A percentile compares a stretch with the other conserved stretches of the same genome.
Evolutionary conservation across 2,888 invertebrate genomes (phyloP).

Genomic region (Clostera curtula): DNA sequence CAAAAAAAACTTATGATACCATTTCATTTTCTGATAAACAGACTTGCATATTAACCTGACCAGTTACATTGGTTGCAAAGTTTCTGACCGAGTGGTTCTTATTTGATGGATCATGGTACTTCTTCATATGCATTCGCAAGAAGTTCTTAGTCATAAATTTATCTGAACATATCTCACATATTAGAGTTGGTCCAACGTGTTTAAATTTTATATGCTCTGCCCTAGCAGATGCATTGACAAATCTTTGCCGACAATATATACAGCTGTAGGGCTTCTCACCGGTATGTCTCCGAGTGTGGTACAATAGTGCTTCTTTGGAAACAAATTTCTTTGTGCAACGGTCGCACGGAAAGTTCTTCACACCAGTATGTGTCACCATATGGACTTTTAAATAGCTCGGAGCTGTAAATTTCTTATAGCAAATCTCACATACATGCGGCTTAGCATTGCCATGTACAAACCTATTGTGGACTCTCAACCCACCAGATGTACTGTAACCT

Average conservation of each 20-base stretch:
- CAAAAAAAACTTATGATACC: no score
- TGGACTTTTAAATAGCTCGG: constrained; percentile 57
- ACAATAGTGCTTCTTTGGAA: constrained; percentile 57
- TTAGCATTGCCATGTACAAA: constrained; percentile 58
- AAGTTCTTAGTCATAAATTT: constrained; percentile 60
- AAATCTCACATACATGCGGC: constrained; percentile 49
- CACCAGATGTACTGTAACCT: constrained; percentile 54
- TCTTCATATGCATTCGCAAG: constrained; percentile 49
- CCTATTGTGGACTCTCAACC: constrained; percentile 52
- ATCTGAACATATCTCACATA: constrained; percentile 53
- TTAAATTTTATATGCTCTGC: constrained; percentile 63
- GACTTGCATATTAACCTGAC: constrained; percentile 42
- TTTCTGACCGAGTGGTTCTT: constrained; percentile 46
- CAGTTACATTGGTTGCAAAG: constrained; percentile 41
- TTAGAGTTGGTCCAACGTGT: constrained; percentile 53
- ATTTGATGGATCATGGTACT: constrained; percentile 54
- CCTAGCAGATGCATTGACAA: constrained; percentile 61
- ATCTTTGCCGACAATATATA: constrained; percentile 47
- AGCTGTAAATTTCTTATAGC: constrained; percentile 60
- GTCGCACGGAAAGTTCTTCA: constrained; percentile 55
- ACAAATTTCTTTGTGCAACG: constrained; percentile 53
- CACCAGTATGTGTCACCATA: constrained; percentile 59
- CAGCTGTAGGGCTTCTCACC: constrained; percentile 63
- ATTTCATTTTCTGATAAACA: constrained; percentile 6
- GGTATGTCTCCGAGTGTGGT: constrained; percentile 59